Evolutionary conservation across 2,113 vertebrate species (phyloP).

Genomic region (Aptenodytes forsteri): DNA sequence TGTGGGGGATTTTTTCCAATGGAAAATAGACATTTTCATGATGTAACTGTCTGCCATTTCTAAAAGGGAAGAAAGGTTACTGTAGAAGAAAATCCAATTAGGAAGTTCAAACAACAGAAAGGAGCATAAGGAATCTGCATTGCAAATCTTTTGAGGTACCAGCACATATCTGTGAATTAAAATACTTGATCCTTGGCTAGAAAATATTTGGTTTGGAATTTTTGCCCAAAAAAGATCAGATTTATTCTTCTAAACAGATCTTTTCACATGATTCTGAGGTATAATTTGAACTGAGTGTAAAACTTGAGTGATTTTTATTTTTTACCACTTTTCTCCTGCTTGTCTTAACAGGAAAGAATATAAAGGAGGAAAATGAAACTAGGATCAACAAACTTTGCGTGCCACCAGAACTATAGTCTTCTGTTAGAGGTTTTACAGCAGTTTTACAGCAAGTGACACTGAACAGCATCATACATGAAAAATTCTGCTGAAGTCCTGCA

Average conservation of each 20-base stretch:
- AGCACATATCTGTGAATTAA: neutral
- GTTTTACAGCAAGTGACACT: neutral
- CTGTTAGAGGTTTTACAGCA: neutral
- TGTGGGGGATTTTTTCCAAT: rapidly evolving
- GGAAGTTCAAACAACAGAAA: neutral
- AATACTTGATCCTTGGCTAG: neutral
- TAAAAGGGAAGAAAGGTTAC: neutral
- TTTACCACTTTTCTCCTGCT: neutral
- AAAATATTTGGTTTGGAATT: neutral
- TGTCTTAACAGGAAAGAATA: neutral
- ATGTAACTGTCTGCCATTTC: neutral
- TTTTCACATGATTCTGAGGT: neutral
- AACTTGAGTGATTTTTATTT: neutral
- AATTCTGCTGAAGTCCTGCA: neutral
- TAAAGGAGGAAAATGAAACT: neutral
- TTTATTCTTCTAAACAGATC: neutral
- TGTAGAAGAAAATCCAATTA: neutral
- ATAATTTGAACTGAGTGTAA: neutral
- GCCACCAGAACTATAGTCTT: neutral
- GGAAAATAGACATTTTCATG: neutral
- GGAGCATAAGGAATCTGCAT: neutral
- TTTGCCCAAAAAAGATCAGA: rapidly evolving
- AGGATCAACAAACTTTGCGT: neutral
- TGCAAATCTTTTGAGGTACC: neutral
- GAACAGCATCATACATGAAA: neutral